A percentile compares a stretch with the other conserved stretches of the same genome.
phyloP scores from a whole-genome alignment of 2,113 vertebrate species.

The Aptenodytes patagonicus region DNA sequence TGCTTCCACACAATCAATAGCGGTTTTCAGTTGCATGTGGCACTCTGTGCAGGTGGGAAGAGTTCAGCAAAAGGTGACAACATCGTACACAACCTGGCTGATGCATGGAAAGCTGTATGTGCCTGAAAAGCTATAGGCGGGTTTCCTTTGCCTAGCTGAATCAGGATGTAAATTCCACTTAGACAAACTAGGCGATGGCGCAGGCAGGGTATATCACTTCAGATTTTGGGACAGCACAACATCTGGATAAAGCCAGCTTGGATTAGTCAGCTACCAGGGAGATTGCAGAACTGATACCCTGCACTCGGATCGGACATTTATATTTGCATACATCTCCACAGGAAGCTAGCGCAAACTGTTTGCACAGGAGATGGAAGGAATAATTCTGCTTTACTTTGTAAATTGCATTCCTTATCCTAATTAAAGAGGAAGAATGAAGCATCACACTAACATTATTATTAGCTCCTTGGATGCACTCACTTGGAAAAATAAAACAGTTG shows the following conservation, averaged over 20 bases:
- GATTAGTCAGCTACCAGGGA: background rate
- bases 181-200: background rate
- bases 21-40: background rate
- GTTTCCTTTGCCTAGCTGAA: background rate
- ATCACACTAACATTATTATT: background rate
- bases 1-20: background rate
- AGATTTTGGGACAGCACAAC: background rate
- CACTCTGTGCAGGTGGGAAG: background rate
- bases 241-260: background rate
- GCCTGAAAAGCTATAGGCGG: background rate
- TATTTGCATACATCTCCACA: background rate
- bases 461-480: background rate
- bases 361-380: background rate
- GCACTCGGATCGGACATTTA: background rate
- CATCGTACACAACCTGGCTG: background rate
- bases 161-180: background rate
- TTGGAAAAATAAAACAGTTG: background rate
- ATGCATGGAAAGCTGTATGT: background rate
- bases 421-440: background rate
- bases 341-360: background rate
- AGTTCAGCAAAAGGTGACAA: slow-evolving; percentile 37
- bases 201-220: background rate
- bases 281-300: background rate
- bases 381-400: background rate
- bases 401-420: background rate